A percentile compares a stretch with the other conserved stretches of the same genome.
phyloP scores from a whole-genome alignment of 2,888 invertebrate species.

The Limnephilus marmoratus region DNA sequence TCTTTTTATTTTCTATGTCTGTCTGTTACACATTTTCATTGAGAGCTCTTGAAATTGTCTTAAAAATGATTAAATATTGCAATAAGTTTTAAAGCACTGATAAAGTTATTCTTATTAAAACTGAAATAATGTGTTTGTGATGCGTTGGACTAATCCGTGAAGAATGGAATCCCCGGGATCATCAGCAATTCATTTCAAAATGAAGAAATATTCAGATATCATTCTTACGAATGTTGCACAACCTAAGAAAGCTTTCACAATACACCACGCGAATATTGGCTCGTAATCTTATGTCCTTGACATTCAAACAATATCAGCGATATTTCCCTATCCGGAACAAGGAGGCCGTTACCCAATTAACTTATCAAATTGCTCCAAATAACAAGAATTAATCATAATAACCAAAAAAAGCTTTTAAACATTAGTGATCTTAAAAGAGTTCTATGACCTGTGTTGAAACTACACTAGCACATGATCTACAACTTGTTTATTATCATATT shows the following conservation, averaged over 20 bases:
- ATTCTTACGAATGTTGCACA: background rate
- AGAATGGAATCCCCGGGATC: too few relatives aligned
- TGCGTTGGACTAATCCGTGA: too few relatives aligned
- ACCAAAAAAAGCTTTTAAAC: background rate
- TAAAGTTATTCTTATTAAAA: too few relatives aligned
- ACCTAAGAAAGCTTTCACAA: background rate
- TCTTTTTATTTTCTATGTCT: too few relatives aligned
- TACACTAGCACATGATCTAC: background rate
- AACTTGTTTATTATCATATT: background rate
- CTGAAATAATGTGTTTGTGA: too few relatives aligned
- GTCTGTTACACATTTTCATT: too few relatives aligned
- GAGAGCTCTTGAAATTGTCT: too few relatives aligned
- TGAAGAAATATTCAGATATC: background rate
- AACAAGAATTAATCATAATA: background rate
- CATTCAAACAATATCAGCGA: background rate
- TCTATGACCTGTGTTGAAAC: background rate
- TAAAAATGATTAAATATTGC: too few relatives aligned
- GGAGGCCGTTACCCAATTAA: background rate
- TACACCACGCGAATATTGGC: background rate
- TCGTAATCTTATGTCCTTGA: background rate
- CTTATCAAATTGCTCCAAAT: background rate
- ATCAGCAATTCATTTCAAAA: too few relatives aligned
- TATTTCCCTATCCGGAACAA: background rate
- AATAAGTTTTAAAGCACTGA: too few relatives aligned
- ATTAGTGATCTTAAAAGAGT: background rate